Conservation (phyloP, 1,140 invertebrate genomes). For the Zaprionus kolodkinae region DNA sequence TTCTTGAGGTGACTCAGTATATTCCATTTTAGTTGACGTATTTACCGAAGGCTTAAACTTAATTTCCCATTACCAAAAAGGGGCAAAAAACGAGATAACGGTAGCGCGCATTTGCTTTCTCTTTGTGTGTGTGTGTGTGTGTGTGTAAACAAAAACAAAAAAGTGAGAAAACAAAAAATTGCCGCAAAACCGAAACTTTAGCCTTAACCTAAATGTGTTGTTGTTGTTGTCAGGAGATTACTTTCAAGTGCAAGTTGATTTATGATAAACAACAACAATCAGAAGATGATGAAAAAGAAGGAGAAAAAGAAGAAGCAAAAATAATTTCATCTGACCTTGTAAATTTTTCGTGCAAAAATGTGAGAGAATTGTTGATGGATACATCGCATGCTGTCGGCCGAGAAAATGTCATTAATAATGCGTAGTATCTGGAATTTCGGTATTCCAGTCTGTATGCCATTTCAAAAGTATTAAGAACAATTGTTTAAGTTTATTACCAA, state of each 20-base stretch:
- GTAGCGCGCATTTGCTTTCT: slow-evolving; percentile 59
- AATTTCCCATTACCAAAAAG: slow-evolving; percentile 33
- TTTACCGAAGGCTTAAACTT: slow-evolving; percentile 40
- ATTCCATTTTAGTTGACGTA: slow-evolving; percentile 38
- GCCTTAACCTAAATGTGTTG: slow-evolving; percentile 70
- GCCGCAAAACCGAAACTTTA: slow-evolving; percentile 49
- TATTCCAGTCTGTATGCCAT: neutral
- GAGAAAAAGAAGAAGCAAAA: slow-evolving; percentile 12
- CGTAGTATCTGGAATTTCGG: neutral
- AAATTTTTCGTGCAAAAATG: slow-evolving; percentile 30
- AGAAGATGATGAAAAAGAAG: neutral
- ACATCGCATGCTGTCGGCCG: slow-evolving; percentile 18
- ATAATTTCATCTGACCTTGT: slow-evolving; percentile 31
- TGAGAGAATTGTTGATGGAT: slow-evolving; percentile 14
- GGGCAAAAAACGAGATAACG: slow-evolving; percentile 42
- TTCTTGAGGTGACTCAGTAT: slow-evolving; percentile 48
- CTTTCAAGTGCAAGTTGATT: slow-evolving; percentile 67
- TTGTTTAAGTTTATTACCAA: no score
- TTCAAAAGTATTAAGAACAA: neutral
- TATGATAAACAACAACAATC: slow-evolving; percentile 38
- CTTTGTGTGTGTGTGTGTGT: slow-evolving; percentile 7
- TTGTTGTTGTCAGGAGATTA: slow-evolving; percentile 60
- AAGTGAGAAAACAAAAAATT: slow-evolving; percentile 34
- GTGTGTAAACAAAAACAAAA: slow-evolving; percentile 13
- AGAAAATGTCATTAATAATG: slow-evolving; percentile 29